Conservation (phyloP, 2,888 invertebrate genomes). For the Sthenelais limicola region DNA sequence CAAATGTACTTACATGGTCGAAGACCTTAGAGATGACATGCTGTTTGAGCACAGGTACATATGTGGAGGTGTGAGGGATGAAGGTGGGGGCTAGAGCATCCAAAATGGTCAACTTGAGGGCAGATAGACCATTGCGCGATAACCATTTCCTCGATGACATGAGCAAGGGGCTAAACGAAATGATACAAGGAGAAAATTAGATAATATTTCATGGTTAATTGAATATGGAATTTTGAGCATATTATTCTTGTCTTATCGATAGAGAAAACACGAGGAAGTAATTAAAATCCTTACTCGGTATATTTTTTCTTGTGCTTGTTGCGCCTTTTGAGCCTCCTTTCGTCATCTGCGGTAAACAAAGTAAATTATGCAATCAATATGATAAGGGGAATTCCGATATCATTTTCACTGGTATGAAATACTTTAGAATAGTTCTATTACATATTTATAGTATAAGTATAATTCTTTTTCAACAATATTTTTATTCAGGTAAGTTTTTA, state of each 20-base stretch:
- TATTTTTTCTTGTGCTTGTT: conserved; percentile 46
- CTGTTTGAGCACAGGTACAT: conserved; percentile 68
- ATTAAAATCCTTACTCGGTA: conserved; percentile 42
- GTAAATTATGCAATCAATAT: no score
- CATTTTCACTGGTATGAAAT: no score
- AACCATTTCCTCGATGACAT: conserved; percentile 58
- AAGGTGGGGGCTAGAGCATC: conserved; percentile 69
- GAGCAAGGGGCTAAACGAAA: conserved; percentile 20
- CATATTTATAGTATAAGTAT: no score
- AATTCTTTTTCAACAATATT: no score
- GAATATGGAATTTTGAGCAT: not conserved
- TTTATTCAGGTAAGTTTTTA: no score
- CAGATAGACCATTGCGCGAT: conserved; percentile 54
- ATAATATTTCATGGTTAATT: not conserved
- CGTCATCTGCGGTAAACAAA: conserved; percentile 48
- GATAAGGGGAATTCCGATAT: no score
- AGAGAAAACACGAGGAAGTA: no score
- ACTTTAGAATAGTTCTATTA: no score
- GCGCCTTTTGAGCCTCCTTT: conserved; percentile 45
- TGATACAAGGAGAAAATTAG: no score
- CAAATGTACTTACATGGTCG: conserved; percentile 70
- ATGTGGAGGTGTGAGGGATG: conserved; percentile 66
- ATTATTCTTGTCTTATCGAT: no score
- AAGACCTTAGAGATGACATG: conserved; percentile 69
- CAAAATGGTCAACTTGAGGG: conserved; percentile 62